These are phyloP conservation scores for Darevskia mixta DNA, from an alignment of 2,797 vertebrate genomes.

Conservation along the genomic window DNA sequence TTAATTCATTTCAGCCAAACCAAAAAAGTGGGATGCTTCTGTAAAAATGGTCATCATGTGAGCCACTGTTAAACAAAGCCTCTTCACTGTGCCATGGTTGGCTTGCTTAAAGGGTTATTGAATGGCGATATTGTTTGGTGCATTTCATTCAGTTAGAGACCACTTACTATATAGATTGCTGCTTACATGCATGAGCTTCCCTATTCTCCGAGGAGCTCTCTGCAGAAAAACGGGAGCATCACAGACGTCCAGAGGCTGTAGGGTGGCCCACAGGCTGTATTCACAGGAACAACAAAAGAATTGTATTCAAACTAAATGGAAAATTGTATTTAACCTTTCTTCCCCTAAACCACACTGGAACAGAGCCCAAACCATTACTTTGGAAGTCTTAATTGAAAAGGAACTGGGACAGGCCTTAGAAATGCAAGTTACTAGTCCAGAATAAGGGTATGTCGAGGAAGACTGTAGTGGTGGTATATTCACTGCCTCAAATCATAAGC, in stretches of 20 bases:
- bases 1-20: conserved; percentile 39
- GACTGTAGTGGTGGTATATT: not conserved
- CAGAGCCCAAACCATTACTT: not conserved
- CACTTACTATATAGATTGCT: not conserved
- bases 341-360: not conserved
- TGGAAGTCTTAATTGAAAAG: not conserved
- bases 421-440: not conserved
- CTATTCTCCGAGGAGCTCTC: not conserved
- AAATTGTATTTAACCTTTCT: not conserved
- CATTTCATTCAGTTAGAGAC: conserved; percentile 13
- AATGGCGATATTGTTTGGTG: not conserved
- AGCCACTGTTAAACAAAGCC: conserved; percentile 34
- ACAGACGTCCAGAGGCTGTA: not conserved
- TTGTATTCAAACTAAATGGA: not conserved
- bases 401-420: not conserved
- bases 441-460: not conserved
- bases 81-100: conserved; percentile 22
- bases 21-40: not conserved
- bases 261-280: not conserved
- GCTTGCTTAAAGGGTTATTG: not conserved
- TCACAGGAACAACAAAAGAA: not conserved
- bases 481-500: not conserved
- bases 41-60: conserved; percentile 29
- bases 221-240: conserved; percentile 2
- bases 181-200: conserved; percentile 22